phyloP scores from a whole-genome alignment of 2,888 invertebrate genomes.

The Steinernema hermaphroditum region DNA sequence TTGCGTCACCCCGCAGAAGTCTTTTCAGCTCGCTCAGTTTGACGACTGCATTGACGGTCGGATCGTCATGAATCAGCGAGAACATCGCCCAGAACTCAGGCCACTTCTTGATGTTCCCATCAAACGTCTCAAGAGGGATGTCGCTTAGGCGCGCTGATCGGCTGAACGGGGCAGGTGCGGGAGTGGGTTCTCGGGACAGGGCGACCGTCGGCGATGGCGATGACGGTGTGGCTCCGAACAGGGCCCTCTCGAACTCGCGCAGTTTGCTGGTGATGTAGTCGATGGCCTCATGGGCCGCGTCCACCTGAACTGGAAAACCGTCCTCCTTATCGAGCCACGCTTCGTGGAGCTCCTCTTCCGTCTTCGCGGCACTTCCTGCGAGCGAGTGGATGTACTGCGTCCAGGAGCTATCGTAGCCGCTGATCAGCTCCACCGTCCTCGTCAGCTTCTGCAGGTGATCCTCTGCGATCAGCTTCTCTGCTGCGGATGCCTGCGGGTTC shows the following conservation, averaged over 20 bases:
- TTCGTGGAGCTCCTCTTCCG: background rate
- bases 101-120: background rate
- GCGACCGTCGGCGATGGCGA: background rate
- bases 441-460: background rate
- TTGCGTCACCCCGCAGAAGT: background rate
- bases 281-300: background rate
- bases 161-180: background rate
- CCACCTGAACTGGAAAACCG: background rate
- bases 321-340: background rate
- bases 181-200: too few relatives aligned
- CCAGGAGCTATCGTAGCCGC: background rate
- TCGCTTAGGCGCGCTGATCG: background rate
- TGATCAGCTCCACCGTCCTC: background rate
- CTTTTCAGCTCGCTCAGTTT: background rate
- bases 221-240: background rate
- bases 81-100: background rate
- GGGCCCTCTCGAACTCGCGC: background rate
- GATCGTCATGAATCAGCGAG: background rate
- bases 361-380: background rate
- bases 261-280: background rate
- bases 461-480: background rate
- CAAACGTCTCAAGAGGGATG: background rate
- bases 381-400: background rate
- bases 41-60: background rate
- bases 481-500: background rate